Evolutionary conservation across 2,888 invertebrate genomes (phyloP), one percentile per base, ranked within the genome.

Genomic region (Dendrolimus houi): DNA sequence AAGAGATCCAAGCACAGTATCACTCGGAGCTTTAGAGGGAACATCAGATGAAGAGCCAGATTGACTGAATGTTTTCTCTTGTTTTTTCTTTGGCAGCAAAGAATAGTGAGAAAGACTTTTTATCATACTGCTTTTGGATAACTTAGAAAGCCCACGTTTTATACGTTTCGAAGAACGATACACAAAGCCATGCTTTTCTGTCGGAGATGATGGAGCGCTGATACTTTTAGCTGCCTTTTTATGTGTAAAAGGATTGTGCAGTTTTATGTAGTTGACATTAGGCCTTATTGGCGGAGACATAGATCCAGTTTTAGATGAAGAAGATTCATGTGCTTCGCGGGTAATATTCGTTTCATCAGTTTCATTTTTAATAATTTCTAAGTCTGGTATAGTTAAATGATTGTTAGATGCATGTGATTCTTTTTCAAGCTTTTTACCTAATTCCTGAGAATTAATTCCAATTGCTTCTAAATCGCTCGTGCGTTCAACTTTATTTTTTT

Each of bases 1-100:
- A 3, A 91, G 89, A 59, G 91, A 88, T 13, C 92, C 92, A 63
- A 92, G 72, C 1, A 92, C 92, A 1, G 92, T 92, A 9, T 87
- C 87, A 56, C 91, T 83, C 42, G 85, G 82, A 55, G 77, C 79
- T 68, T 83, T 87, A 1, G 85, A 85, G 53, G 75, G 74, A n/a
- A 87, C 77, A 62, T 89, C 86, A 12, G 83, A 83, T 56, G 79
- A 74, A 10, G 87, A 88, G 55, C 83, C 80, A 9, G 87, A 85
- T 59, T 87, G 82, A 60, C 86, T 87, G 55, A 85, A 69, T 56
- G 81, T 73, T 52, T 75, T 72, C 8, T 64, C 70, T 52, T 80
- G 79, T 62, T 83, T 88, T 69, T 86, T 89, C 67, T 86, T 88
- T 12, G 87, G 81, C 59, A 81, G 64, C 61, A 90, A 74, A 60